Evolutionary conservation across 2,113 vertebrate species (phyloP).

Genomic region (Oncorhynchus keta): DNA sequence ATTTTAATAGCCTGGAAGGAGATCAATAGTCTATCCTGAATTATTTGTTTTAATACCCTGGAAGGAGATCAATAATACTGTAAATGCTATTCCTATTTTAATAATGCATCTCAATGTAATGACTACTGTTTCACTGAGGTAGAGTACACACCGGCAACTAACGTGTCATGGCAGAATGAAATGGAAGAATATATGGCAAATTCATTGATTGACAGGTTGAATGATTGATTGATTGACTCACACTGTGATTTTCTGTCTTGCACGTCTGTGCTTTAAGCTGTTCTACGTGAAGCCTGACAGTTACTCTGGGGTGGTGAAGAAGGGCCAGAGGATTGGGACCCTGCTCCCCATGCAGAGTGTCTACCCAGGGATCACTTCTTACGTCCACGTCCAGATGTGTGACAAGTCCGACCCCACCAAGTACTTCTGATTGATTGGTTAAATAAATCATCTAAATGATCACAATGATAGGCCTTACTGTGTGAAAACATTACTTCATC

Average conservation of each 20-base stretch:
- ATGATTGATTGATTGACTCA: not conserved
- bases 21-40: too few species aligned
- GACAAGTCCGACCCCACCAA: slow-evolving; percentile 69
- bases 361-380: slow-evolving; percentile 76
- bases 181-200: not conserved
- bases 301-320: slow-evolving; percentile 66
- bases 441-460: too few species aligned
- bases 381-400: slow-evolving; percentile 79
- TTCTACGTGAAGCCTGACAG: slow-evolving; percentile 74
- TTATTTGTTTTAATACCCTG: too few species aligned
- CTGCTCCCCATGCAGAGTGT: slow-evolving; percentile 78
- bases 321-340: slow-evolving; percentile 72
- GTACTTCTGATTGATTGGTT: slow-evolving; percentile 52
- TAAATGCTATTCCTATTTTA: too few species aligned
- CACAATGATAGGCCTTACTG: too few species aligned
- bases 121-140: too few species aligned
- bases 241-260: not conserved
- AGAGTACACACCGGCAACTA: too few species aligned
- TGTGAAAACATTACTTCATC: too few species aligned
- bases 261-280: slow-evolving; percentile 76
- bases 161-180: not conserved
- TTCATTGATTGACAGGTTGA: not conserved
- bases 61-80: too few species aligned
- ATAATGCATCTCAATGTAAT: too few species aligned
- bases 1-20: too few species aligned